These are phyloP conservation scores for Theonella swinhoei DNA, from an alignment of 37 sponge, comb jelly and placozoan genomes.

Conservation along the genomic window DNA sequence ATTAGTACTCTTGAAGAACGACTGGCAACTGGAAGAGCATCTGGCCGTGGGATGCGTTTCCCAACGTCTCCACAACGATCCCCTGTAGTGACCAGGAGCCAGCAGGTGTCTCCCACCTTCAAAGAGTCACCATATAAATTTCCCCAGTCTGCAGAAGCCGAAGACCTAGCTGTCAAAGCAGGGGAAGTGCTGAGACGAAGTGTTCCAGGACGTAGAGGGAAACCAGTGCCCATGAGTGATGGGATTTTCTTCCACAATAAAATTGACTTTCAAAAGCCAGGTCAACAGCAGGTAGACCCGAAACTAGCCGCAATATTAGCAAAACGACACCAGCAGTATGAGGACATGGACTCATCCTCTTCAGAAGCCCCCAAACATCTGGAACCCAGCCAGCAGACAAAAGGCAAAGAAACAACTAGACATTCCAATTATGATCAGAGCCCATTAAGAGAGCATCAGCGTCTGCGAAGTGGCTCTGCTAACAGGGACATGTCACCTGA, in stretches of 20 bases:
- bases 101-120: not conserved
- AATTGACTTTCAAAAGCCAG: conserved; percentile 29
- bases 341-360: too few species aligned
- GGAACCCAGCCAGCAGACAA: not conserved
- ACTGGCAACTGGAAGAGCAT: not conserved
- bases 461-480: not conserved
- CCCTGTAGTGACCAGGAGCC: not conserved
- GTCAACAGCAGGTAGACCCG: conserved; percentile 46
- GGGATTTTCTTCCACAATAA: conserved; percentile 13
- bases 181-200: conserved; percentile 7
- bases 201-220: not conserved
- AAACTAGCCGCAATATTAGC: conserved; percentile 44
- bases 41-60: not conserved
- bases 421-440: not conserved
- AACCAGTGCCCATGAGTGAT: not conserved
- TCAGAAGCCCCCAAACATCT: not conserved
- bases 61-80: not conserved
- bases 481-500: not conserved
- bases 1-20: conserved; percentile 42
- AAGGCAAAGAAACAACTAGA: not conserved
- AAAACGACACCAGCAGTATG: conserved; percentile 27
- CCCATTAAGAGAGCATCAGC: not conserved
- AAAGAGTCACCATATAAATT: not conserved
- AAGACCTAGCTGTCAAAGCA: not conserved
- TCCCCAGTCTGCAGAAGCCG: not conserved